Evolutionary conservation across 2,113 vertebrate genomes (phyloP), one percentile per base, ranked within the genome.

Genomic region (Urocynchramus pylzowi): DNA sequence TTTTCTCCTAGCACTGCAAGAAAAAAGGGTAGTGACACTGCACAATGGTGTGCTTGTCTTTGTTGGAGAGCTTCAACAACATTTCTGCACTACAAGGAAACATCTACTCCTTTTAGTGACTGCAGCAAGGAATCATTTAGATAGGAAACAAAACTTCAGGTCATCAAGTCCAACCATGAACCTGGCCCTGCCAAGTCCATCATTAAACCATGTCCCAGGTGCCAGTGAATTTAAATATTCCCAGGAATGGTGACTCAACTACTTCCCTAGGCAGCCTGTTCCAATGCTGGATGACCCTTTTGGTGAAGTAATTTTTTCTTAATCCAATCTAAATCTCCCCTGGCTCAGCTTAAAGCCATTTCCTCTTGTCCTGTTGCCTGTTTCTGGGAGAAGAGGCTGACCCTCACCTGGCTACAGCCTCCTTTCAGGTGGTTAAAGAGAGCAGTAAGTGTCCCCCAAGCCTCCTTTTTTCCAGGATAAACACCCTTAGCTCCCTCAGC

Each of bases 271-370:
- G 39, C 45, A 68, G 70, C 20, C 54, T 31, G 20, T 47, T 68
- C 21, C 41, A 54, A 4, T 47, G 54, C 17, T 61, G 27, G 63
- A 26, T 18, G 60, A 13, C 30, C 27, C 4, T 89, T 60, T 31
- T 41, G 54, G 20, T 10, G 5, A 35, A 61, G n/a, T 41, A 69
- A 15, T 35, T 17, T 41, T 41, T 61, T 35, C n/a, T 69, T 31
- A 54, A 16, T 9, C 24, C 17, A 27, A 2, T 68, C 14, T 61
- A 27, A 41, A 35, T 31, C 21, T 76, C 20, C 14, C 11, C 14
- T 61, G 54, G 13, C 0, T 0, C 30, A 41, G 8, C 33, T 24
- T 45, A 44, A 63, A 20, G 31, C 27, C 1, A 0, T 64, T 74
- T 61, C 5, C 11, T 68, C 28, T 35, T 22, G 3, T 74, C 37